phyloP scores from a whole-genome alignment of 2,797 vertebrate genomes.

The Enteromius viviparus region DNA sequence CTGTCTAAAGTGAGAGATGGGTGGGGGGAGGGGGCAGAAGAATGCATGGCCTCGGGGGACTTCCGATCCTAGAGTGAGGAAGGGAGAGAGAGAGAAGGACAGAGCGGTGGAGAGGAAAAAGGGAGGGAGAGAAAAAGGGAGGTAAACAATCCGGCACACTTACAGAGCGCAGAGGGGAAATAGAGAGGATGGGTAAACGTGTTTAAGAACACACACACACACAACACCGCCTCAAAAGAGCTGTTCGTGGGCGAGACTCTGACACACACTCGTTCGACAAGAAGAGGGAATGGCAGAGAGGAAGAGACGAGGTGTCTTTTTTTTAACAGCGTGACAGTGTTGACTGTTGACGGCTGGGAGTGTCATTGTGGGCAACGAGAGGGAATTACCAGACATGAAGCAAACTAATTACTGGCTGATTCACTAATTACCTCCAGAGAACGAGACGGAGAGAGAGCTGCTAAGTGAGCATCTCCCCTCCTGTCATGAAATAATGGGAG shows the following conservation, averaged over 20 bases:
- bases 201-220: slow-evolving; percentile 50
- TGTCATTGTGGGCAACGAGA: slow-evolving; percentile 58
- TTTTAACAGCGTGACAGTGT: slow-evolving; percentile 43
- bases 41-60: slow-evolving; percentile 56
- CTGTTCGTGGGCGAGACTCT: slow-evolving; percentile 57
- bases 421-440: slow-evolving; percentile 73
- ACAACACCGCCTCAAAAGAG: slow-evolving; percentile 50
- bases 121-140: slow-evolving; percentile 38
- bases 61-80: slow-evolving; percentile 47
- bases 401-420: slow-evolving; percentile 82
- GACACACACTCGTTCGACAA: slow-evolving; percentile 43
- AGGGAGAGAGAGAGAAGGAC: slow-evolving; percentile 9
- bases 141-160: slow-evolving; percentile 56
- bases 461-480: slow-evolving; percentile 53
- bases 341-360: slow-evolving; percentile 64
- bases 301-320: slow-evolving; percentile 46
- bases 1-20: slow-evolving; percentile 55
- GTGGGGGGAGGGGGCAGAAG: slow-evolving; percentile 55
- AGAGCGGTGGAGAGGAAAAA: slow-evolving; percentile 14
- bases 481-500: slow-evolving; percentile 47
- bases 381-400: slow-evolving; percentile 74
- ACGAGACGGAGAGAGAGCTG: slow-evolving; percentile 42
- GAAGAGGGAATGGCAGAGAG: slow-evolving; percentile 32
- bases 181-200: slow-evolving; percentile 58
- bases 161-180: slow-evolving; percentile 56